Percentiles rank a stretch among this genome's conserved stretches.
These are phyloP conservation scores for rat (Rattus norvegicus) DNA, from an alignment of 2,113 vertebrate genomes.

Conservation along the genomic window GRCr8 NC_086019.1:156519501-156520000, in stretches of 20 bases:
- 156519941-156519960: slow-evolving; percentile 96
- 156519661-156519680: background rate
- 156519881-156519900: slow-evolving; percentile 96
- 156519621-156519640: background rate
- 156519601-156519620: too few relatives aligned
- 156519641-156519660: background rate
- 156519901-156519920: slow-evolving; percentile 99
- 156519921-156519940: slow-evolving; percentile 98
- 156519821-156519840: slow-evolving; percentile 91
- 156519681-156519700: background rate
- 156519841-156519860: slow-evolving; percentile 97
- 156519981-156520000: slow-evolving; percentile 98
- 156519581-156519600: background rate
- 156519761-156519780: slow-evolving; percentile 74
- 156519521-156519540: slow-evolving; percentile 4
- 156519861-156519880: slow-evolving; percentile 97
- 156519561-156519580: background rate
- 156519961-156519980: slow-evolving; percentile 99
- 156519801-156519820: slow-evolving; percentile 88
- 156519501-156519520: slow-evolving; percentile 37
- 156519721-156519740: slow-evolving; percentile 70
- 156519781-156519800: slow-evolving; percentile 84
- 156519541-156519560: background rate
- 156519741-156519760: slow-evolving; percentile 77
- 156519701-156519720: background rate